phyloP scores from a whole-genome alignment of 2,888 invertebrate genomes.

The Panopea generosa region DNA sequence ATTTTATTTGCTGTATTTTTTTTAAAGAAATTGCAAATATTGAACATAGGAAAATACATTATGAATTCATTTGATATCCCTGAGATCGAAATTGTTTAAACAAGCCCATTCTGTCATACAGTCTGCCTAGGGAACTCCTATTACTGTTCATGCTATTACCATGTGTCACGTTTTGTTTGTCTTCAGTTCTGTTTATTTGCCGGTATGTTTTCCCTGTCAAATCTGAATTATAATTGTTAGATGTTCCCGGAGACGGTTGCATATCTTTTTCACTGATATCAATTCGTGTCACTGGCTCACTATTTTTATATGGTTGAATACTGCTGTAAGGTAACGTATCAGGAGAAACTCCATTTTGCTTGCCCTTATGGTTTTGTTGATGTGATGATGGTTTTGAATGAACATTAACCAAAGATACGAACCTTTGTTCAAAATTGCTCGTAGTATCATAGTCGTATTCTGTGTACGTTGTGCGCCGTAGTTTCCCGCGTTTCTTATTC shows the following conservation, averaged over 20 bases:
- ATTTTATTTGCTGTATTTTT: no score
- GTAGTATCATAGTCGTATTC: constrained; percentile 5
- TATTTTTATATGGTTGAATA: neutral
- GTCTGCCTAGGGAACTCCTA: constrained; percentile 33
- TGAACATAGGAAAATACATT: no score
- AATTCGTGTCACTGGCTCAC: constrained; percentile 12
- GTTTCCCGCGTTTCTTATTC: neutral
- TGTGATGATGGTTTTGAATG: no score
- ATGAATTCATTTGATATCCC: no score
- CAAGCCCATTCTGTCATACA: constrained; percentile 41
- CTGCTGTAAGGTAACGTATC: neutral
- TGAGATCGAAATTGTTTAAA: constrained; percentile 26
- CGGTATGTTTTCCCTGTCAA: constrained; percentile 30
- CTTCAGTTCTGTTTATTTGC: neutral
- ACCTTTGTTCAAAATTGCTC: neutral
- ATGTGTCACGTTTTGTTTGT: neutral
- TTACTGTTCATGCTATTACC: constrained; percentile 10
- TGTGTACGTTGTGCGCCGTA: constrained; percentile 4
- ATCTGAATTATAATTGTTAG: neutral
- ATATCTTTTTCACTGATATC: constrained; percentile 4
- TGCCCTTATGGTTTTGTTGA: no score
- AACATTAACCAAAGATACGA: neutral
- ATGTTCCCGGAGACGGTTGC: neutral
- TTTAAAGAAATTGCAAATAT: no score
- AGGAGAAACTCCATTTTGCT: no score